A percentile compares a stretch with the other conserved stretches of the same genome.
Evolutionary conservation across 2,888 invertebrate genomes (phyloP).

Genomic region (Parnassius glacialis): DNA sequence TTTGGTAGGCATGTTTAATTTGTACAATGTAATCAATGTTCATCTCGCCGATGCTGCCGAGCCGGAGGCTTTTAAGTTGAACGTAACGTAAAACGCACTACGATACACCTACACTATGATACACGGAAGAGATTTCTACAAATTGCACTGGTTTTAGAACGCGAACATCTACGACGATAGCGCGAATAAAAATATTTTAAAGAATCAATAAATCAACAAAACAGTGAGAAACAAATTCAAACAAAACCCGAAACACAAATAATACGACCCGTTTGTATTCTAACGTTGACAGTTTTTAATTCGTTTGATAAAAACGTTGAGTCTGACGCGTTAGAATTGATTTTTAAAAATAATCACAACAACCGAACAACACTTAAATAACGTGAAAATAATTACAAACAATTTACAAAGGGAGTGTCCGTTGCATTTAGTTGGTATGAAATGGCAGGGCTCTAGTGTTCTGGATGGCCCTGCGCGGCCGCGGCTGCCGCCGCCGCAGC

Average conservation of each 20-base stretch:
- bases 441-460: constrained; percentile 62
- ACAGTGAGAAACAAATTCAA: constrained; percentile 39
- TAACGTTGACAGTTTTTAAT: constrained; percentile 69
- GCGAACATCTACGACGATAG: constrained; percentile 74
- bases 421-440: constrained; percentile 52
- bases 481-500: constrained; percentile 88
- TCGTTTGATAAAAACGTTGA: constrained; percentile 74
- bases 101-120: constrained; percentile 76
- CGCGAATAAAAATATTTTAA: constrained; percentile 73
- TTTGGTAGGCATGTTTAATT: constrained; percentile 81
- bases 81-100: constrained; percentile 69
- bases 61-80: constrained; percentile 52
- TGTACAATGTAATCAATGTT: constrained; percentile 76
- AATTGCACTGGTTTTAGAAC: constrained; percentile 81
- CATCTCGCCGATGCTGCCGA: constrained; percentile 60
- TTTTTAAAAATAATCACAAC: constrained; percentile 78
- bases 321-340: constrained; percentile 63
- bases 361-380: constrained; percentile 81
- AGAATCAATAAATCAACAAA: constrained; percentile 76
- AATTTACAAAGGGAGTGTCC: constrained; percentile 77
- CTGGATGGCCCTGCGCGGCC: constrained; percentile 82
- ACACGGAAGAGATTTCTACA: constrained; percentile 81
- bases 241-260: constrained; percentile 74
- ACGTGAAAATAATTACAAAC: constrained; percentile 77
- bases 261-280: constrained; percentile 80